phyloP scores from a whole-genome alignment of 2,797 vertebrate species.

The Erethizon dorsatum region DNA sequence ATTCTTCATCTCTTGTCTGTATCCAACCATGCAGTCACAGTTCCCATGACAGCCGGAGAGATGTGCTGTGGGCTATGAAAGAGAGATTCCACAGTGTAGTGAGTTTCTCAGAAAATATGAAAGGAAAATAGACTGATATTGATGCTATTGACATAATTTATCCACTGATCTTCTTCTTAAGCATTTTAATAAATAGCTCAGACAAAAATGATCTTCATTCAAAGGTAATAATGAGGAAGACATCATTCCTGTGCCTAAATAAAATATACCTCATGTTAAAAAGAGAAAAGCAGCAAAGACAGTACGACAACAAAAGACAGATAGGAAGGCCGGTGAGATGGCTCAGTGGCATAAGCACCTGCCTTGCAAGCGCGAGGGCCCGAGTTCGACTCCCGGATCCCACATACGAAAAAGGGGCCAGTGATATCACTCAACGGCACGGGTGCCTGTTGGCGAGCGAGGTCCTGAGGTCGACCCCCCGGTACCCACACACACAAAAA shows the following conservation, averaged over 20 bases:
- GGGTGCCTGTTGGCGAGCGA: too few species aligned
- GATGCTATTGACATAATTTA: slow-evolving; percentile 18
- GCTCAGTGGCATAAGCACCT: too few species aligned
- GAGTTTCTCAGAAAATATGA: slow-evolving; percentile 27
- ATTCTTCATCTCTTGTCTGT: not conserved
- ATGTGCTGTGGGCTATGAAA: not conserved
- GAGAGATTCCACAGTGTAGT: not conserved
- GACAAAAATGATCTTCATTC: not conserved
- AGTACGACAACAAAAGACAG: slow-evolving; percentile 34
- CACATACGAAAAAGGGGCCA: too few species aligned
- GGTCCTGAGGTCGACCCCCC: too few species aligned
- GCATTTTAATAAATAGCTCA: slow-evolving; percentile 34
- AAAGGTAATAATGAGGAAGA: not conserved
- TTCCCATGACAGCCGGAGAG: not conserved
- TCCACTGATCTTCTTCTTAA: not conserved
- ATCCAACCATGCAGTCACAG: not conserved
- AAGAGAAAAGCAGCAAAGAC: slow-evolving; percentile 51
- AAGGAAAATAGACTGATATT: slow-evolving; percentile 1
- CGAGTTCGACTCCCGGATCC: too few species aligned
- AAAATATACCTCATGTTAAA: slow-evolving; percentile 34
- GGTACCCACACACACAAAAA: too few species aligned
- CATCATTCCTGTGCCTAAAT: not conserved
- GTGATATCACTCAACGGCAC: too few species aligned
- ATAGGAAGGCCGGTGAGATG: too few species aligned
- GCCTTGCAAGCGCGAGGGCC: too few species aligned